Conservation (phyloP, 2,888 invertebrate species). For the Pyralis farinalis region DNA sequence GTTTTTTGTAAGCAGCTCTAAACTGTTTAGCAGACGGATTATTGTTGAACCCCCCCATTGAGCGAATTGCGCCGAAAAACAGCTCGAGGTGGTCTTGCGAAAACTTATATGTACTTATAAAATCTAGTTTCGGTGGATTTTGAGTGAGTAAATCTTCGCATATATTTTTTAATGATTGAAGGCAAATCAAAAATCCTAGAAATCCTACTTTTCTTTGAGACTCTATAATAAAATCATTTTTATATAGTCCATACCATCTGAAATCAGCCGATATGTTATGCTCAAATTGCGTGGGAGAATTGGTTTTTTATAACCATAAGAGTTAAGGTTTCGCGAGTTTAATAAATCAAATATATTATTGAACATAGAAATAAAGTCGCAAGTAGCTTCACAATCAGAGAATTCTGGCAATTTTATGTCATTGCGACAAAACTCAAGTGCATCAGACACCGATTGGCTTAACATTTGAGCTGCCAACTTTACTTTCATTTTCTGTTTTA, state of each 20-base stretch:
- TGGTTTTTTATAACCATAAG: constrained; percentile 8
- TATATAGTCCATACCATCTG: no score
- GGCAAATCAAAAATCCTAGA: no score
- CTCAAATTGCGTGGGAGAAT: neutral
- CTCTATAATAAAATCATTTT: no score
- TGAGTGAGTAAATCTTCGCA: no score
- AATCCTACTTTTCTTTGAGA: no score
- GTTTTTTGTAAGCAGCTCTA: neutral
- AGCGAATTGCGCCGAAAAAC: neutral
- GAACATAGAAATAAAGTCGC: constrained; percentile 7
- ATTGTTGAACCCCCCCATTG: no score
- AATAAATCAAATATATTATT: constrained; percentile 12
- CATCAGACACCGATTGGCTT: constrained; percentile 7
- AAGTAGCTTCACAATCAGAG: constrained; percentile 8
- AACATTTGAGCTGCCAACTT: constrained; percentile 4
- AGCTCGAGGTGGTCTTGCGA: neutral
- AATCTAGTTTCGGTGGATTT: no score
- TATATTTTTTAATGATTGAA: no score
- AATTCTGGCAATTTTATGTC: constrained; percentile 6
- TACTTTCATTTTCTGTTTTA: neutral
- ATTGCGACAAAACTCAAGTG: constrained; percentile 8
- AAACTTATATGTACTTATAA: neutral
- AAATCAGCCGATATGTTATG: no score
- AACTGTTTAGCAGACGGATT: neutral
- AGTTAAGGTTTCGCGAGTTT: constrained; percentile 5